phyloP scores from a whole-genome alignment of 2,888 invertebrate genomes.

The Agonopterix arenella region DNA sequence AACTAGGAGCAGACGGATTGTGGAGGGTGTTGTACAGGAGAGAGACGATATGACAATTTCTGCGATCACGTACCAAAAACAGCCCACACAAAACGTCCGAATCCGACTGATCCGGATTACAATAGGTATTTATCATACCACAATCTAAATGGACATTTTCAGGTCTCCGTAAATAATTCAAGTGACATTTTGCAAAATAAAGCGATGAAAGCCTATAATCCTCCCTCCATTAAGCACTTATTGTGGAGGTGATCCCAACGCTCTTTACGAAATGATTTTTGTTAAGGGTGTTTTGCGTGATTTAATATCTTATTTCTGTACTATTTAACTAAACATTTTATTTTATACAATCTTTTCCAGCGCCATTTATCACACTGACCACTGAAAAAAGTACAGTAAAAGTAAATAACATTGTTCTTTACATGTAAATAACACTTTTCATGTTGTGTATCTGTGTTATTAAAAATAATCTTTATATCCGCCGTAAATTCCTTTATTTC shows the following conservation, averaged over 20 bases:
- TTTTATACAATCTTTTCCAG: too few relatives aligned
- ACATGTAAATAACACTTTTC: too few relatives aligned
- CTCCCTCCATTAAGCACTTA: constrained; percentile 19
- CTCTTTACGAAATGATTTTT: constrained; percentile 6
- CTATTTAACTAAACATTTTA: not conserved
- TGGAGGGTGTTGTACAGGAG: too few relatives aligned
- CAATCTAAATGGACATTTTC: constrained; percentile 37
- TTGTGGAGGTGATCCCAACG: constrained; percentile 9
- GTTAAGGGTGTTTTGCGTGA: not conserved
- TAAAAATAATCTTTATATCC: too few relatives aligned
- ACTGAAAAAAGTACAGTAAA: too few relatives aligned
- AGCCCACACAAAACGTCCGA: not conserved
- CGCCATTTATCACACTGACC: too few relatives aligned
- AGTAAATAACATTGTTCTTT: too few relatives aligned
- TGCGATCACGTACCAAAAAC: constrained; percentile 14
- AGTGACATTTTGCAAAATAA: constrained; percentile 39
- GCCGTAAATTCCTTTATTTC: too few relatives aligned
- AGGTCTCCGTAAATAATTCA: constrained; percentile 33
- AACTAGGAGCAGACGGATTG: too few relatives aligned
- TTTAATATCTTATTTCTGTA: too few relatives aligned
- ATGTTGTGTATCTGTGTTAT: too few relatives aligned
- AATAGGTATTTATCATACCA: not conserved
- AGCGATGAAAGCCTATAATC: constrained; percentile 49
- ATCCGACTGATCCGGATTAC: not conserved
- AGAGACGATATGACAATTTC: too few relatives aligned